phyloP scores from a whole-genome alignment of 2,113 vertebrate genomes.

The Microtus montanus region DNA sequence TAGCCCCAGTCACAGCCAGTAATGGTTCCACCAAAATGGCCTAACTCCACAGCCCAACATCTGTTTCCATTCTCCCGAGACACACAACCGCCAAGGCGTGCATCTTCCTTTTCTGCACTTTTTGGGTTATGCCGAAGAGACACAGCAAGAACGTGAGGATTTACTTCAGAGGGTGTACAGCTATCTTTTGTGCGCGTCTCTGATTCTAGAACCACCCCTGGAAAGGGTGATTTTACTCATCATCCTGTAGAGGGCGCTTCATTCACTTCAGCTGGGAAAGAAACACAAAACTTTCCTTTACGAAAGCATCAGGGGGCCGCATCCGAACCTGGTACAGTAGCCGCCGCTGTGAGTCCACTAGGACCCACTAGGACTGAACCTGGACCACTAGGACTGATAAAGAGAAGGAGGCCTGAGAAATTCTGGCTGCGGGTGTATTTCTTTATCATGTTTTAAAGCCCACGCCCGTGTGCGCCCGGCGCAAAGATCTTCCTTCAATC shows the following conservation, averaged over 20 bases:
- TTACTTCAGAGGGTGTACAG: too few species aligned
- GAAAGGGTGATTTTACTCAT: not conserved
- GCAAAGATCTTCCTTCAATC: not conserved
- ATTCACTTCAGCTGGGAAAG: not conserved
- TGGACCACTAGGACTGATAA: not conserved
- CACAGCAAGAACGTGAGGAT: not conserved
- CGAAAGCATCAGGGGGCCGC: not conserved
- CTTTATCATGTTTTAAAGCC: not conserved
- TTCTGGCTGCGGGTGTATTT: not conserved
- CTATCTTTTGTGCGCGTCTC: not conserved
- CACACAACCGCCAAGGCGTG: not conserved
- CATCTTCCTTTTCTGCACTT: not conserved
- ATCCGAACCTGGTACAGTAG: rapidly evolving
- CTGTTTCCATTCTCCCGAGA: not conserved
- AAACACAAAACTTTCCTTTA: not conserved
- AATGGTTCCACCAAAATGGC: not conserved
- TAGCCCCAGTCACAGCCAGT: not conserved
- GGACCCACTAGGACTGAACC: too few species aligned
- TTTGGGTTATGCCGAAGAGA: not conserved
- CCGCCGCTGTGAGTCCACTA: not conserved
- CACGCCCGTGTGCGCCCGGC: not conserved
- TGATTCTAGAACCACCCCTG: not conserved
- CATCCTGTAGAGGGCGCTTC: not conserved
- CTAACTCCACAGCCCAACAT: not conserved
- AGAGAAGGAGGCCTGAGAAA: not conserved